Evolutionary conservation across 1,140 invertebrate genomes (phyloP), one percentile per base, ranked within the genome.

Genomic region (Samia ricini): DNA sequence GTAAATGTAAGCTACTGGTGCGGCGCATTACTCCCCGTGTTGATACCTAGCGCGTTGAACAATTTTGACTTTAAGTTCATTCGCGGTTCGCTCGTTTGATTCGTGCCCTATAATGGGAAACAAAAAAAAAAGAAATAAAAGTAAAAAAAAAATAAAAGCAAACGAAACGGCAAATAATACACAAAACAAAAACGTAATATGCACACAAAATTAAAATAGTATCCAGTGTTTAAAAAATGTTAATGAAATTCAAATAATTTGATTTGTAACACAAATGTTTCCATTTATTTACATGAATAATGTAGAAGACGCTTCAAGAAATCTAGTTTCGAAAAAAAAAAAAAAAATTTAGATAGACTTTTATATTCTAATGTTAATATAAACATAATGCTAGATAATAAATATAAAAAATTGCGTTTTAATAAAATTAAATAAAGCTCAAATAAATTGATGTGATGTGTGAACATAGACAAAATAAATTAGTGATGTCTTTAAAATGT

Each of bases 31-130:
- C 74, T 86, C 56, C 86, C 82, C 60, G 87, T 90, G 83, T 91
- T 89, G 79, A 91, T 90, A 70, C 89, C 90, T 84, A 91, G 83
- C 74, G 83, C 90, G 83, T 90, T 91, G 81, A 91, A 91, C 76
- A 91, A 76, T 85, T 91, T 91, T 71, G 90, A 91, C 74, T 91
- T 91, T 63, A 91, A 76, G 80, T 91, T 91, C 81, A 89, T 89
- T 68, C 86, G 83, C 58, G 90, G 84, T 74, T 91, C 89, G 72
- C 79, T 88, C 81, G 89, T 81, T 75, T 83, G 85, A 68, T 86
- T 85, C 82, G 82, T 76, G 77, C 86, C 86, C 87, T 89, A 89
- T 79, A 79, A 77, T 54, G 68, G 65, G 61, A 72, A 80, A 77
- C 77, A 69, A 80, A 79, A 77, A 80, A 72, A 76, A 79, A 57